Conservation (phyloP, 2,888 invertebrate genomes). For the Xanthostigma xanthostigma region DNA sequence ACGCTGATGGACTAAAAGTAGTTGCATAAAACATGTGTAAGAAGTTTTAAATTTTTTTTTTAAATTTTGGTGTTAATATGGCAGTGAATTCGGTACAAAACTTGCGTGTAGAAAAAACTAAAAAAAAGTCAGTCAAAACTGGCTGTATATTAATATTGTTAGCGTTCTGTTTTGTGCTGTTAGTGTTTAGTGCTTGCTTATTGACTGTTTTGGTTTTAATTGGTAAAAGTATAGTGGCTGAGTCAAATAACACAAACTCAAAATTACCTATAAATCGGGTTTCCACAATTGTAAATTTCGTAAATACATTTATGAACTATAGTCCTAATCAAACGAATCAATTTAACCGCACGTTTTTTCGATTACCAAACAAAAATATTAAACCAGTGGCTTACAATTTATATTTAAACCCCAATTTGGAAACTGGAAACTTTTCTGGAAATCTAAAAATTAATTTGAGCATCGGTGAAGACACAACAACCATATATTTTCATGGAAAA, state of each 20-base stretch:
- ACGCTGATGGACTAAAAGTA: too few relatives aligned
- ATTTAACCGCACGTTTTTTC: conserved; percentile 18
- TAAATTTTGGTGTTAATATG: too few relatives aligned
- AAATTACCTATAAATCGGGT: too few relatives aligned
- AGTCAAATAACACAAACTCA: background rate
- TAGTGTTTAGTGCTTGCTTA: conserved; percentile 23
- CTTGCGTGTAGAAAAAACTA: too few relatives aligned
- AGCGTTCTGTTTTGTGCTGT: conserved; percentile 23
- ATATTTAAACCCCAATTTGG: conserved; percentile 44
- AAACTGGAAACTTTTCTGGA: conserved; percentile 40
- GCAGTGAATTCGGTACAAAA: too few relatives aligned
- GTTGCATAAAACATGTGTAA: too few relatives aligned
- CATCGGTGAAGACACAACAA: conserved; percentile 27
- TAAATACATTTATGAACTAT: too few relatives aligned
- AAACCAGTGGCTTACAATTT: conserved; percentile 48
- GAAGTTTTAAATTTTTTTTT: too few relatives aligned
- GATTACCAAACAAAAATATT: conserved; percentile 39
- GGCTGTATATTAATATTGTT: too few relatives aligned
- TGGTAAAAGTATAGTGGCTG: conserved; percentile 17
- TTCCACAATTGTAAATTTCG: too few relatives aligned
- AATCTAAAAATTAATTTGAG: conserved; percentile 36
- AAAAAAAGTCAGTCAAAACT: too few relatives aligned
- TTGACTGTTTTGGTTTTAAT: conserved; percentile 24
- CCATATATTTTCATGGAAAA: conserved; percentile 34
- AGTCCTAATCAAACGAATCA: too few relatives aligned